These are phyloP conservation scores for Drosophila austrosaltans DNA, from an alignment of 2,888 invertebrate species.

Conservation along the genomic window DNA sequence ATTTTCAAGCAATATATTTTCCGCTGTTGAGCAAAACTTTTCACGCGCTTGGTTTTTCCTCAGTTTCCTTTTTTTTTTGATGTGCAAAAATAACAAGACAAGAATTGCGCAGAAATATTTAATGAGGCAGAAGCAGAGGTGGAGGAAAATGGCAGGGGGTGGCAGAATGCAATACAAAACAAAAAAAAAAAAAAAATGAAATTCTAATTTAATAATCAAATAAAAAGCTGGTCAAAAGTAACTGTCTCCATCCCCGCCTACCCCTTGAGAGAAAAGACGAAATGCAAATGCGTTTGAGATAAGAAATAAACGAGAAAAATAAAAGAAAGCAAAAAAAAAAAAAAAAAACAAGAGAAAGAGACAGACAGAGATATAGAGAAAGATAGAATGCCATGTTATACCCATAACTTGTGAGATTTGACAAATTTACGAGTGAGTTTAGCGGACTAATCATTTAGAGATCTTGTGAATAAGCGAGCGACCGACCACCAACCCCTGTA, in stretches of 20 bases:
- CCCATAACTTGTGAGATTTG: constrained; percentile 69
- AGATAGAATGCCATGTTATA: constrained; percentile 28
- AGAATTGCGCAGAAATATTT: constrained; percentile 68
- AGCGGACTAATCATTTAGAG: constrained; percentile 74
- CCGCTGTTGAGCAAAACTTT: constrained; percentile 64
- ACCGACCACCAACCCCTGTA: constrained; percentile 31
- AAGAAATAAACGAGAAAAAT: constrained; percentile 24
- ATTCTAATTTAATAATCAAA: constrained; percentile 76
- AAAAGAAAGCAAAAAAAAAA: constrained; percentile 29
- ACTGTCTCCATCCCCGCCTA: constrained; percentile 37
- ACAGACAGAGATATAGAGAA: constrained; percentile 25
- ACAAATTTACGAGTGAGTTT: constrained; percentile 78
- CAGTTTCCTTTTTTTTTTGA: constrained; percentile 51
- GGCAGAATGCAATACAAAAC: constrained; percentile 15
- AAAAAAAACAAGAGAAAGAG: constrained; percentile 24
- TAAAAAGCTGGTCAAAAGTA: constrained; percentile 64
- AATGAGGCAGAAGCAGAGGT: constrained; percentile 52
- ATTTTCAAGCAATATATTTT: constrained; percentile 76
- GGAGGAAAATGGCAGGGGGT: constrained; percentile 5
- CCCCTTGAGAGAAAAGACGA: constrained; percentile 26
- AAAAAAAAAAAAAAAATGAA: constrained; percentile 29
- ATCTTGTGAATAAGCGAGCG: constrained; percentile 39
- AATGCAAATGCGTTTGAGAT: constrained; percentile 48
- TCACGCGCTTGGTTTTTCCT: constrained; percentile 72
- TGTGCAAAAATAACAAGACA: constrained; percentile 73